A percentile compares a stretch with the other conserved stretches of the same genome.
phyloP scores from a whole-genome alignment of 2,113 vertebrate species.

The Carassius carassius region DNA sequence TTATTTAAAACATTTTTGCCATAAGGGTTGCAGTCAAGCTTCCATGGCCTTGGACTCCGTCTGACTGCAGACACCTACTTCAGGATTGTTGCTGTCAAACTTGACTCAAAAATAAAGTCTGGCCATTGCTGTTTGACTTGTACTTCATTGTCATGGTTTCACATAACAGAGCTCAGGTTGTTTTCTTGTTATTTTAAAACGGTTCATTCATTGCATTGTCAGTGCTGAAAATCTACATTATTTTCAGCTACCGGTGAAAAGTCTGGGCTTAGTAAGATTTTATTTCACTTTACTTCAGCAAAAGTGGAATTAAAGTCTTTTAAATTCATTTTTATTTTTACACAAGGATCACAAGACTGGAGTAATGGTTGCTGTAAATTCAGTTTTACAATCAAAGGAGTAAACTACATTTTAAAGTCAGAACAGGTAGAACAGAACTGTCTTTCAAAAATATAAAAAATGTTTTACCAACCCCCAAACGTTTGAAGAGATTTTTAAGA shows the following conservation, averaged over 20 bases:
- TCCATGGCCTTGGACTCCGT: constrained; percentile 37
- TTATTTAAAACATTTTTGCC: constrained; percentile 49
- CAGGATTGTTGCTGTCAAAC: constrained; percentile 50
- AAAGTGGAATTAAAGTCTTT: no score
- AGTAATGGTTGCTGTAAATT: no score
- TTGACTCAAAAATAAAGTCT: constrained; percentile 61
- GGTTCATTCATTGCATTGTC: no score
- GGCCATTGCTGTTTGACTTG: constrained; percentile 48
- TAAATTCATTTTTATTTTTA: no score
- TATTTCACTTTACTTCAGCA: no score
- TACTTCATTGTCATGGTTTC: neutral
- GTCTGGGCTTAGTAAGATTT: no score
- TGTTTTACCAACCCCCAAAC: no score
- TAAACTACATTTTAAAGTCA: neutral
- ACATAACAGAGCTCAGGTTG: neutral
- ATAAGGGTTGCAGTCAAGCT: constrained; percentile 43
- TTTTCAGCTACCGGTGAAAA: neutral
- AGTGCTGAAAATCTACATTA: neutral
- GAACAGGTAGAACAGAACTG: no score
- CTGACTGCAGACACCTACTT: constrained; percentile 43
- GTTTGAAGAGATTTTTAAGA: neutral
- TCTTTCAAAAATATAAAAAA: no score
- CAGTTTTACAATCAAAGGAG: neutral
- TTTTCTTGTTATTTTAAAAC: no score
- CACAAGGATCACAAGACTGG: no score